These are phyloP conservation scores for Micromesistius poutassou DNA, from an alignment of 2,797 vertebrate genomes.

Conservation along the genomic window DNA sequence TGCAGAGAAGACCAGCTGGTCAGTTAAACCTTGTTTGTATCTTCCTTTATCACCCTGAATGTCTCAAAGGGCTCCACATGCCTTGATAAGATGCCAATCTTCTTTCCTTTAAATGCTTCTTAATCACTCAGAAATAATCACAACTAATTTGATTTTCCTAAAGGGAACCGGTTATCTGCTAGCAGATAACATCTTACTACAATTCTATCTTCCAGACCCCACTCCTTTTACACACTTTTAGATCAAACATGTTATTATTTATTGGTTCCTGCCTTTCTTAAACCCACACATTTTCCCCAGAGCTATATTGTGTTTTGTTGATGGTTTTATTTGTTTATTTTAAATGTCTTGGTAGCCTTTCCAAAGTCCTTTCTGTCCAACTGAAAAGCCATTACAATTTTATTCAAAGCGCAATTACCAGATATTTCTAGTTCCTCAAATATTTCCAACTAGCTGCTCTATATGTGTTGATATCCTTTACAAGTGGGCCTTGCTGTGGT, in stretches of 20 bases:
- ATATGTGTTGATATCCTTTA: neutral
- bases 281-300: neutral
- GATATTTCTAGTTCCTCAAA: neutral
- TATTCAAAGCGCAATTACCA: neutral
- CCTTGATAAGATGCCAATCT: too few species aligned
- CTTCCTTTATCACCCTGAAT: too few species aligned
- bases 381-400: neutral
- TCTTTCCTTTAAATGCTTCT: too few species aligned
- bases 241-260: neutral
- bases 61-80: too few species aligned
- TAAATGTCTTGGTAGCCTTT: neutral
- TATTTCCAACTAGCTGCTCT: neutral
- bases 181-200: neutral
- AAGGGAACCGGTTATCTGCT: too few species aligned
- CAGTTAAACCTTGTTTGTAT: neutral
- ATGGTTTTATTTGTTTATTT: neutral
- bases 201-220: neutral
- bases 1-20: too few species aligned
- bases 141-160: too few species aligned
- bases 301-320: neutral
- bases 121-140: too few species aligned
- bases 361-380: neutral
- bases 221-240: neutral
- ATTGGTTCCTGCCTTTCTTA: neutral
- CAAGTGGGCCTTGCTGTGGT: neutral